phyloP scores from a whole-genome alignment of 1,140 invertebrate genomes.

The Drosophila funebris region DNA sequence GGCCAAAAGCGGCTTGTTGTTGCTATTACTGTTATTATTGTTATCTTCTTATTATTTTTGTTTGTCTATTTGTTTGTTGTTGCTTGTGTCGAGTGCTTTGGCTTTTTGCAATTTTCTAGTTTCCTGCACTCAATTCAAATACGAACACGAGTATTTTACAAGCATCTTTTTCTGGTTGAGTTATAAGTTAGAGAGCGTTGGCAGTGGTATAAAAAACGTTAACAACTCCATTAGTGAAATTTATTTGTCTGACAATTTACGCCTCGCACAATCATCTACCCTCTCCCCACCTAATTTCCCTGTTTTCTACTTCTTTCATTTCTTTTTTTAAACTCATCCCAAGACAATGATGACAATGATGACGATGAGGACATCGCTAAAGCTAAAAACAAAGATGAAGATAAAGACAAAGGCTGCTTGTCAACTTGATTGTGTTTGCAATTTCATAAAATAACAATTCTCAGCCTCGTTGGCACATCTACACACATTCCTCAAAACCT shows the following conservation, averaged over 20 bases:
- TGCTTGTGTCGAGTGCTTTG: conserved; percentile 67
- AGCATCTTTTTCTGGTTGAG: conserved; percentile 39
- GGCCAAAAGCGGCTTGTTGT: conserved; percentile 6
- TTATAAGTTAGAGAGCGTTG: conserved; percentile 45
- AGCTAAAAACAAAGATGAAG: conserved; percentile 65
- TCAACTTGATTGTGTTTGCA: conserved; percentile 79
- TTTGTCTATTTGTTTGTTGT: conserved; percentile 47
- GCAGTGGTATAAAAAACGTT: conserved; percentile 70
- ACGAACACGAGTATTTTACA: too few relatives aligned
- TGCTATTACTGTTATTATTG: not conserved
- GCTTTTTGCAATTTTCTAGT: conserved; percentile 47
- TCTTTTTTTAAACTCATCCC: too few relatives aligned
- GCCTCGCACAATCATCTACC: not conserved
- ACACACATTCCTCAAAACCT: not conserved
- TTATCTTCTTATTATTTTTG: not conserved
- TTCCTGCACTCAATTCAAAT: conserved; percentile 77
- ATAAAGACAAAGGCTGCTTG: conserved; percentile 67
- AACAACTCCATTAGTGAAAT: conserved; percentile 81
- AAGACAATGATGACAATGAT: conserved; percentile 5
- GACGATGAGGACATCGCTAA: conserved; percentile 19
- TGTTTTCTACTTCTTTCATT: too few relatives aligned
- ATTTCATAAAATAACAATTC: conserved; percentile 82
- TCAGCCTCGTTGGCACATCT: not conserved
- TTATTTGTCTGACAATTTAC: conserved; percentile 69
- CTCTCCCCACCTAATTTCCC: not conserved